A percentile compares a stretch with the other conserved stretches of the same genome.
phyloP scores from a whole-genome alignment of 1,140 invertebrate species.

The Psix sp. region DNA sequence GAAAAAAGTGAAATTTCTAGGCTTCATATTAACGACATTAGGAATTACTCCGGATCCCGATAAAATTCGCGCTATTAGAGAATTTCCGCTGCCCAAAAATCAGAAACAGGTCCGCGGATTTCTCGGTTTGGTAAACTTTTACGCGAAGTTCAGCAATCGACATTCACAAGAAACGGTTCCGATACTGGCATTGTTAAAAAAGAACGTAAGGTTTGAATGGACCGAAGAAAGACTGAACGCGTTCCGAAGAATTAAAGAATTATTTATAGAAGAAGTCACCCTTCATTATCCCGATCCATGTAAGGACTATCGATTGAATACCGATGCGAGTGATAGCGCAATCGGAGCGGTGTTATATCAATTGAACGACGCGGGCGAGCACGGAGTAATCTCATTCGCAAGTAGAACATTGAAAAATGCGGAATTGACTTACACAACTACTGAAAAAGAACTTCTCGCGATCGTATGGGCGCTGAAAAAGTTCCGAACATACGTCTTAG shows the following conservation, averaged over 20 bases:
- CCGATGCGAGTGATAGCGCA: constrained; percentile 2
- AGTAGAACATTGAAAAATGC: constrained; percentile 4
- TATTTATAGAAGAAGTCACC: constrained; percentile 16
- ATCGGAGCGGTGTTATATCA: constrained; percentile 2
- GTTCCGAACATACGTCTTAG: constrained; percentile 23
- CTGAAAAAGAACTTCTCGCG: constrained; percentile 9
- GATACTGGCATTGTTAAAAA: constrained; percentile 1
- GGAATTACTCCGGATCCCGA: constrained; percentile 14
- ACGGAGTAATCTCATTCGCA: constrained; percentile 1
- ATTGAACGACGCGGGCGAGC: neutral
- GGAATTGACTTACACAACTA: neutral
- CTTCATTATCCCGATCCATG: constrained; percentile 17
- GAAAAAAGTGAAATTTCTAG: constrained; percentile 19
- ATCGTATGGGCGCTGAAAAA: constrained; percentile 14
- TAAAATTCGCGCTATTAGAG: constrained; percentile 14
- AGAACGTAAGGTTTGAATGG: constrained; percentile 8
- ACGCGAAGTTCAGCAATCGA: constrained; percentile 8
- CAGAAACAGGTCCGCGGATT: constrained; percentile 5
- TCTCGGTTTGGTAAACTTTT: constrained; percentile 18
- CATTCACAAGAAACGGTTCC: constrained; percentile 2
- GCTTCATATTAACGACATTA: neutral
- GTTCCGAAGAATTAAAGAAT: constrained; percentile 6
- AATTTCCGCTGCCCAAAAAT: constrained; percentile 3
- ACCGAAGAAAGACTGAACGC: constrained; percentile 1
- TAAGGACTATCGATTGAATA: neutral